phyloP scores from a whole-genome alignment of 30 jellyfish, hydroid and myxozoan genomes.

The Sanderia malayensis region DNA sequence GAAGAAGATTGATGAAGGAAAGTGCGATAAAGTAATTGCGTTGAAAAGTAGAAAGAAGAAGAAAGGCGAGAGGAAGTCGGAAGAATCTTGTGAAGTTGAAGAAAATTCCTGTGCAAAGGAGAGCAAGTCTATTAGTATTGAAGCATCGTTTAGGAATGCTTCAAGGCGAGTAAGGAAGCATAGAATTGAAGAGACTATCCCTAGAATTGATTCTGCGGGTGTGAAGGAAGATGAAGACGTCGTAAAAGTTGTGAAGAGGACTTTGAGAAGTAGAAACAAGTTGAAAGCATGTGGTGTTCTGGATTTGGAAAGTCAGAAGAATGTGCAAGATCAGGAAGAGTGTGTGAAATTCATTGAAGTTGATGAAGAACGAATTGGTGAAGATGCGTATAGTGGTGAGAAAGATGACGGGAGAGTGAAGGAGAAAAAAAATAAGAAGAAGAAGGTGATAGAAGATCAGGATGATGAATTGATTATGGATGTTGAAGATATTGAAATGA shows the following conservation, averaged over 20 bases:
- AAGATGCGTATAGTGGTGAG: no score
- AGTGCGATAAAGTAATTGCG: not conserved
- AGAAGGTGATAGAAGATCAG: no score
- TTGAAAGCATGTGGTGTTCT: not conserved
- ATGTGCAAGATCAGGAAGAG: no score
- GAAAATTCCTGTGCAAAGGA: not conserved
- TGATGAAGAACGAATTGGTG: no score
- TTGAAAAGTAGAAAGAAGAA: not conserved
- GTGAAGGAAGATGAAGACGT: not conserved
- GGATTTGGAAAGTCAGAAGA: no score
- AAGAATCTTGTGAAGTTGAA: not conserved
- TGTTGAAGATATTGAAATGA: no score
- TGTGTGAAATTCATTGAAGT: no score
- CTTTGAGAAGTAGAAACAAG: not conserved
- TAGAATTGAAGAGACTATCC: not conserved
- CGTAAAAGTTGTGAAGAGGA: conserved; percentile 7
- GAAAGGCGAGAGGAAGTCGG: not conserved
- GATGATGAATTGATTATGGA: no score
- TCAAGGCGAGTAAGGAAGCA: not conserved
- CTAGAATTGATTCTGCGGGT: not conserved
- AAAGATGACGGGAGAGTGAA: no score
- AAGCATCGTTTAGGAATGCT: not conserved
- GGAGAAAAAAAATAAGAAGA: no score
- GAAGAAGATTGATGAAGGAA: not conserved
- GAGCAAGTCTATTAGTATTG: not conserved